These are phyloP conservation scores for Autographa pulchrina DNA, from an alignment of 2,888 invertebrate genomes.

Conservation along the genomic window DNA sequence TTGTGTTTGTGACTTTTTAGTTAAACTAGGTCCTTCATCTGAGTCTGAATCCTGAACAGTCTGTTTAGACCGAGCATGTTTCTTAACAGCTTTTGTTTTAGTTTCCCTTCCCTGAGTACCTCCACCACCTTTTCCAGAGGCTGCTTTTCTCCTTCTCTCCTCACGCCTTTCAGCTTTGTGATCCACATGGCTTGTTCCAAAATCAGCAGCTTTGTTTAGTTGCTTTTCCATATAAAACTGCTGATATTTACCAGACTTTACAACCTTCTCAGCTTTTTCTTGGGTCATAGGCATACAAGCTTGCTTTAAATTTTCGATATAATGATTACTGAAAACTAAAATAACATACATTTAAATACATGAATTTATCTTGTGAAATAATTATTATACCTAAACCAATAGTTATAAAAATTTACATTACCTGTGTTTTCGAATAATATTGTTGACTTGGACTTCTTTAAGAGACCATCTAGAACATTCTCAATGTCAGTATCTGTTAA, in stretches of 20 bases:
- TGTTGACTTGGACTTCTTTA: conserved; percentile 90
- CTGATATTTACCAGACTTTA: conserved; percentile 93
- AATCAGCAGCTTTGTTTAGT: conserved; percentile 83
- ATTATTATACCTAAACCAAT: not conserved
- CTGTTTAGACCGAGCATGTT: conserved; percentile 91
- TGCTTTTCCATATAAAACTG: conserved; percentile 92
- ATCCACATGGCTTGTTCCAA: conserved; percentile 78
- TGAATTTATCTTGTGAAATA: not conserved
- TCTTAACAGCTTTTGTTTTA: conserved; percentile 98
- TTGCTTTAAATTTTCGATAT: conserved; percentile 91
- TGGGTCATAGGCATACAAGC: conserved; percentile 91
- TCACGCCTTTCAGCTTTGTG: conserved; percentile 93
- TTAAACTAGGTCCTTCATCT: conserved; percentile 87
- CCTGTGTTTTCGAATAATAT: conserved; percentile 90
- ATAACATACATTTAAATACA: conserved; percentile 13
- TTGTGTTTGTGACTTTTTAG: conserved; percentile 78
- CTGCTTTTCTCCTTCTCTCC: conserved; percentile 96
- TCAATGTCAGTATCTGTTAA: conserved; percentile 94
- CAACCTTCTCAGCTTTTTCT: conserved; percentile 91
- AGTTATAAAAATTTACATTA: conserved; percentile 57
- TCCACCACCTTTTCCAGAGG: conserved; percentile 96
- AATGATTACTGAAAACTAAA: conserved; percentile 91
- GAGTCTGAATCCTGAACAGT: conserved; percentile 91
- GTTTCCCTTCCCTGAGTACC: conserved; percentile 98
- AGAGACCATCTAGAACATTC: conserved; percentile 91